Evolutionary conservation across 2,113 vertebrate species (phyloP).

Genomic region (Tupaia chinensis): DNA sequence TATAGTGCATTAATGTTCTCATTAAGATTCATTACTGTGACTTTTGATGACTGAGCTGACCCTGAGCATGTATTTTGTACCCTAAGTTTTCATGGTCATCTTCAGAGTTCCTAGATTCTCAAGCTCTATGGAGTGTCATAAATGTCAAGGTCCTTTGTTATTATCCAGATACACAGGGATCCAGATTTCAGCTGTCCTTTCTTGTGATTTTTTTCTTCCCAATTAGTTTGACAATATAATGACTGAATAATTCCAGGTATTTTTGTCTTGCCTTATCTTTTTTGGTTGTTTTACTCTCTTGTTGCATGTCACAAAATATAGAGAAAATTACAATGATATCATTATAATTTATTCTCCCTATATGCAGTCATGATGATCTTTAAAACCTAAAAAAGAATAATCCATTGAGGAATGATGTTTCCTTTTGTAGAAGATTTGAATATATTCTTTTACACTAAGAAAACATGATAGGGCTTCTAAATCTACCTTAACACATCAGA

Average conservation of each 20-base stretch:
- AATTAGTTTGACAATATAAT: not conserved
- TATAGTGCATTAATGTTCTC: not conserved
- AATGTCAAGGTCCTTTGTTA: not conserved
- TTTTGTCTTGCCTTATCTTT: not conserved
- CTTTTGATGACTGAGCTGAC: not conserved
- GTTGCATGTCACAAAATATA: not conserved
- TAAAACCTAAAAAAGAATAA: not conserved
- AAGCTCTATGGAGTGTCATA: not conserved
- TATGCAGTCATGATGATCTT: not conserved
- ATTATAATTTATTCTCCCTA: not conserved
- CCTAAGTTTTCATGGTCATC: not conserved
- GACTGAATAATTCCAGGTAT: not conserved
- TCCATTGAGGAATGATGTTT: not conserved
- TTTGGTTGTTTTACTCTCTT: not conserved
- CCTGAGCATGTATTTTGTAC: not conserved
- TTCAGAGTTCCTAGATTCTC: slow-evolving; percentile 33
- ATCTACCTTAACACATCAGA: no score
- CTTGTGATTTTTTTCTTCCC: not conserved
- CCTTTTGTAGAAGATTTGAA: not conserved
- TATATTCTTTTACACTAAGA: not conserved
- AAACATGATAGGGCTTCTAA: not conserved
- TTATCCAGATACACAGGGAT: not conserved
- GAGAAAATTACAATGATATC: not conserved
- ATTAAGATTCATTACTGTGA: not conserved
- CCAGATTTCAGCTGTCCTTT: not conserved